Conservation (phyloP, 2,113 vertebrate genomes). For the Aptenodytes forsteri region DNA sequence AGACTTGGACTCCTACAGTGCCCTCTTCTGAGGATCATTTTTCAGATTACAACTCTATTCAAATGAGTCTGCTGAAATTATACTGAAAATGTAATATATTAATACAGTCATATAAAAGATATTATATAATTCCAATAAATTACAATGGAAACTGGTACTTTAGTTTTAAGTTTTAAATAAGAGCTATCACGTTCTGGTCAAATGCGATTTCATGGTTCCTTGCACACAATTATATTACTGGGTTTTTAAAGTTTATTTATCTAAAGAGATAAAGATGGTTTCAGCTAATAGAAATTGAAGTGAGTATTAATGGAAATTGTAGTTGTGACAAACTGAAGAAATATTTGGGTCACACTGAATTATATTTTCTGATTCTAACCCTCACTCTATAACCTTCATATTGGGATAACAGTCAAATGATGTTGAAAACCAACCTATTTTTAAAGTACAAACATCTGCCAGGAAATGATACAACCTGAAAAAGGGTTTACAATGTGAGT, state of each 20-base stretch:
- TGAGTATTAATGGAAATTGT: neutral
- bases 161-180: neutral
- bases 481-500: neutral
- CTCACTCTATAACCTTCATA: neutral
- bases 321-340: neutral
- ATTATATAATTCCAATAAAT: neutral
- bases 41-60: neutral
- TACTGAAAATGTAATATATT: neutral
- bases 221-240: neutral
- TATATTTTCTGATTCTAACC: neutral
- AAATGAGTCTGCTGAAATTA: neutral
- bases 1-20: neutral
- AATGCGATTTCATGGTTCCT: neutral
- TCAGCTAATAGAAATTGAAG: neutral
- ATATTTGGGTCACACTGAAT: neutral
- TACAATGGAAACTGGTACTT: neutral
- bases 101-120: neutral
- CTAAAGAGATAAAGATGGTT: neutral
- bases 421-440: neutral
- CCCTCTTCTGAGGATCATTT: neutral
- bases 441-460: neutral
- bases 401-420: neutral
- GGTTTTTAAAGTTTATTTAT: neutral
- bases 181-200: neutral
- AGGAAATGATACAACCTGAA: neutral